A percentile compares a stretch with the other conserved stretches of the same genome.
Conservation (phyloP, 1,140 invertebrate species). For the Parasteatoda tepidariorum region DNA sequence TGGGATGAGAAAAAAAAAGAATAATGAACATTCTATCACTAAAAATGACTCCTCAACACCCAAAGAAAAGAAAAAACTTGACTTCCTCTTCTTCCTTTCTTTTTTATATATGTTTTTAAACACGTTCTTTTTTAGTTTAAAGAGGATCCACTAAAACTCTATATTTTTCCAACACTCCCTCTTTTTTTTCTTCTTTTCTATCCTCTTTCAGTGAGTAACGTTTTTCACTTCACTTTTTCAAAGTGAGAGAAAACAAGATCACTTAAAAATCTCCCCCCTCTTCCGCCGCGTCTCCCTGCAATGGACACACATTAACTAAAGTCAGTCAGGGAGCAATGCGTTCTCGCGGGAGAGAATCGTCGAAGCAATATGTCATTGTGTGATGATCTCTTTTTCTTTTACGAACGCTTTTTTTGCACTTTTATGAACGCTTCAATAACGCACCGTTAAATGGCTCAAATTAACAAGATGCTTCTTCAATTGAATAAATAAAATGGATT, state of each 20-base stretch:
- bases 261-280: conserved; percentile 39
- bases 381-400: too few species aligned
- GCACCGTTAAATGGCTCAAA: too few species aligned
- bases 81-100: background rate
- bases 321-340: background rate
- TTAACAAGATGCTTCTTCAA: too few species aligned
- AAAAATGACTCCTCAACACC: background rate
- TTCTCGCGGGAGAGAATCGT: conserved; percentile 36
- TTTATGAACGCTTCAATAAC: too few species aligned
- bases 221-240: conserved; percentile 56
- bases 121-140: background rate
- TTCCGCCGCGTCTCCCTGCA: too few species aligned
- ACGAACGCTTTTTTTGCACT: too few species aligned
- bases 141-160: background rate
- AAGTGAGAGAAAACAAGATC: conserved; percentile 56
- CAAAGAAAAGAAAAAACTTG: background rate
- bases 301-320: conserved; percentile 1
- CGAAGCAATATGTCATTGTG: conserved; percentile 54
- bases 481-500: too few species aligned
- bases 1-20: background rate
- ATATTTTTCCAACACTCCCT: background rate
- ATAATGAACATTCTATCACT: background rate
- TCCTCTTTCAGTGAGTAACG: conserved; percentile 41
- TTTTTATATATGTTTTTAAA: background rate
- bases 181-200: background rate